Conservation (phyloP, 2,888 invertebrate genomes). For the Trichacis sp. region DNA sequence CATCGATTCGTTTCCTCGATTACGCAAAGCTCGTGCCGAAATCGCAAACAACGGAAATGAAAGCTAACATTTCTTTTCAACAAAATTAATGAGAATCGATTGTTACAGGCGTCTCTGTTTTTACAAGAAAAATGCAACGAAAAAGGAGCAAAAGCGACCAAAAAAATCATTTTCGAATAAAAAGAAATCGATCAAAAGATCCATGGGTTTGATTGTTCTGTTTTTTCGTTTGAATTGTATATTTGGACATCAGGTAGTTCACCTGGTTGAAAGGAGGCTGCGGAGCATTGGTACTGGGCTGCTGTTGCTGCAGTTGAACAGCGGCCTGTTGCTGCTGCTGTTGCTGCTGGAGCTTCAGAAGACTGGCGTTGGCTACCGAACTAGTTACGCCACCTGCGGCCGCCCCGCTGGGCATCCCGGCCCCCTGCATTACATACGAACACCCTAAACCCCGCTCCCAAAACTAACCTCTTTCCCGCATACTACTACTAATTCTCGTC, state of each 20-base stretch:
- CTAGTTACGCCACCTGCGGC: conserved; percentile 61
- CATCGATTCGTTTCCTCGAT: not conserved
- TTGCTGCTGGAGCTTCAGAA: conserved; percentile 65
- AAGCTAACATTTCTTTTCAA: too few species aligned
- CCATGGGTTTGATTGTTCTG: too few species aligned
- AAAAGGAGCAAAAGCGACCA: not conserved
- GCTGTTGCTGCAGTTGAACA: conserved; percentile 63
- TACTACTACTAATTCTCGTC: not conserved
- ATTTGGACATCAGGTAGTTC: conserved; percentile 55
- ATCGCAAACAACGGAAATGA: not conserved
- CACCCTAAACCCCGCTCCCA: conserved; percentile 56
- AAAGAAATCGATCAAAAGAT: too few species aligned
- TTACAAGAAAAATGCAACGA: not conserved
- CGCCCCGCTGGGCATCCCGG: conserved; percentile 65
- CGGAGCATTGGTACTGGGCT: conserved; percentile 63
- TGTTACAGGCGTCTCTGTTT: conserved; percentile 4
- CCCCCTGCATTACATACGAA: conserved; percentile 64
- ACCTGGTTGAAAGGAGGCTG: conserved; percentile 68
- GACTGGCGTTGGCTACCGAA: conserved; percentile 66
- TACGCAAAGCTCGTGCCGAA: not conserved
- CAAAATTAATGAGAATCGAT: too few species aligned
- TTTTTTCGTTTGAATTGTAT: not conserved
- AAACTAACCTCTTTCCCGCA: conserved; percentile 39
- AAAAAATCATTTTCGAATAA: too few species aligned
- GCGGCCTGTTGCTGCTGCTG: conserved; percentile 60